These are phyloP conservation scores for Nephrocerus scutellatus DNA, from an alignment of 2,888 invertebrate species.

Conservation along the genomic window DNA sequence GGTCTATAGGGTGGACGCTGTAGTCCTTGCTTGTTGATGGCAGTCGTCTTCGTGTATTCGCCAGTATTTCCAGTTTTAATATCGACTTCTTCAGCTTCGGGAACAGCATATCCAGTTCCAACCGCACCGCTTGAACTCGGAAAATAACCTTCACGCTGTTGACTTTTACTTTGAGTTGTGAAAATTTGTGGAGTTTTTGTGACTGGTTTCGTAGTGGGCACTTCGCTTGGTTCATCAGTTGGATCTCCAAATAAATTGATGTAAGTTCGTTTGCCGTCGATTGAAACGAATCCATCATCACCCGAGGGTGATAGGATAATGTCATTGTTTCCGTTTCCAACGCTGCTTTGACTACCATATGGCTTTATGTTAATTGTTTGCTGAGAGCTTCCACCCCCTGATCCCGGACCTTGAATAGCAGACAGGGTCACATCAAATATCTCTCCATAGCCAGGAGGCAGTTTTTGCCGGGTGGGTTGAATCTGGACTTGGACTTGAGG, in stretches of 20 bases:
- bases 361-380: constrained; percentile 48
- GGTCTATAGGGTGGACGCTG: constrained; percentile 57
- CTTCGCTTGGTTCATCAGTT: constrained; percentile 43
- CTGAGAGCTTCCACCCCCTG: constrained; percentile 45
- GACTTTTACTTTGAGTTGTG: constrained; percentile 39
- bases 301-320: constrained; percentile 75
- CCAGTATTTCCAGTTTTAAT: constrained; percentile 50
- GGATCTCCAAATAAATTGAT: constrained; percentile 72
- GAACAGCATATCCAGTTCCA: constrained; percentile 54
- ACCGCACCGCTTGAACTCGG: constrained; percentile 17
- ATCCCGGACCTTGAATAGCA: constrained; percentile 76
- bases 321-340: constrained; percentile 51
- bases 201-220: constrained; percentile 37
- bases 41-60: constrained; percentile 55
- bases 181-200: constrained; percentile 39
- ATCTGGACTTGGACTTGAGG: constrained; percentile 40
- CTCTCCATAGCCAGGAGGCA: constrained; percentile 61
- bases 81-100: constrained; percentile 54
- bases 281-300: constrained; percentile 81
- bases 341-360: constrained; percentile 36
- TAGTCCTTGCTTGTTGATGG: constrained; percentile 48
- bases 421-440: constrained; percentile 84
- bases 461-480: constrained; percentile 45
- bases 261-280: constrained; percentile 84
- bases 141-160: constrained; percentile 18